Percentiles rank a stretch among this genome's conserved stretches.
phyloP scores from a whole-genome alignment of 2,113 vertebrate genomes.

The Channa maculata region DNA sequence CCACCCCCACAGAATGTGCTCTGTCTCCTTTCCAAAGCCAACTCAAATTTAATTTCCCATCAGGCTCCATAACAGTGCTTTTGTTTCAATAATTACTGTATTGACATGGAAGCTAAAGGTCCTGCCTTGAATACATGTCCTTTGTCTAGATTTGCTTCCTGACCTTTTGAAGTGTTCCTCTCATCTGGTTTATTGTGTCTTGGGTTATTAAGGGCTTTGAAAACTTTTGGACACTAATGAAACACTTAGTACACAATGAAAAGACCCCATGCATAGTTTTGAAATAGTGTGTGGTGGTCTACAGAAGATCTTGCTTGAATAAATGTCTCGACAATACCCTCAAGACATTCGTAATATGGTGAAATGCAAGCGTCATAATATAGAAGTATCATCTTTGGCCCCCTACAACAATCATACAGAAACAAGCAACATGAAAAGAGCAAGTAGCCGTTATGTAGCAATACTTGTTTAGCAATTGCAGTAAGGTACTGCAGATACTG shows the following conservation, averaged over 20 bases:
- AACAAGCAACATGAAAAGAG: background rate
- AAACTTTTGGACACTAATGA: slow-evolving; percentile 6
- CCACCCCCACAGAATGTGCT: slow-evolving; percentile 28
- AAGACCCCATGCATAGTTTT: background rate
- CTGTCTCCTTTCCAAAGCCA: slow-evolving; percentile 27
- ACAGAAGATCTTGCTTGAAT: background rate
- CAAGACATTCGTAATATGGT: background rate
- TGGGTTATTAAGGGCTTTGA: slow-evolving; percentile 8
- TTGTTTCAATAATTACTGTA: slow-evolving; percentile 60
- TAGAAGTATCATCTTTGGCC: background rate
- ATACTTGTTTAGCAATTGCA: background rate
- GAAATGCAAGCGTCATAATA: background rate
- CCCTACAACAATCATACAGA: background rate
- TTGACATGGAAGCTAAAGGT: slow-evolving; percentile 55
- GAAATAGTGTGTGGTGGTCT: background rate
- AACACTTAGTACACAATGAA: background rate
- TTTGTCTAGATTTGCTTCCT: slow-evolving; percentile 39
- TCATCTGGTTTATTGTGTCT: slow-evolving; percentile 24
- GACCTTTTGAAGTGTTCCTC: slow-evolving; percentile 25
- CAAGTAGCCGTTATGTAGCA: background rate
- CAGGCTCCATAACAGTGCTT: slow-evolving; percentile 32
- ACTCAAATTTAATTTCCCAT: slow-evolving; percentile 43
- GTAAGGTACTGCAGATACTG: background rate
- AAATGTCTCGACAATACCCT: background rate
- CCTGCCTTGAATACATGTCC: slow-evolving; percentile 23